phyloP scores from a whole-genome alignment of 2,113 vertebrate genomes.

The Crotalus horridus region DNA sequence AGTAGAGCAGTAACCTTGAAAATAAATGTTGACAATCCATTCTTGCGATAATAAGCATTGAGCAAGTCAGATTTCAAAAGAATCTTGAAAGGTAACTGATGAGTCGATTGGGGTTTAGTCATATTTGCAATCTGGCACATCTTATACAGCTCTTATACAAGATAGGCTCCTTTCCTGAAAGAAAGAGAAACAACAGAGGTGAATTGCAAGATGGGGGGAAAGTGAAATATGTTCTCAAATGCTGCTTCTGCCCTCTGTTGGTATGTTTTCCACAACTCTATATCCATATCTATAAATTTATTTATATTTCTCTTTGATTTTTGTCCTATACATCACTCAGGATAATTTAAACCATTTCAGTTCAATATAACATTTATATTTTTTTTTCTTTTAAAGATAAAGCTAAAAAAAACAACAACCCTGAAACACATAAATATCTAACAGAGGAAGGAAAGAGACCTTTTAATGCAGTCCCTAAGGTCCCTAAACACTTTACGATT shows the following conservation, averaged over 20 bases:
- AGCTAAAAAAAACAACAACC: not conserved
- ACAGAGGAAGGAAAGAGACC: not conserved
- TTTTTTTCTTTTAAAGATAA: not conserved
- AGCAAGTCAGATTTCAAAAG: not conserved
- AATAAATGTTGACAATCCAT: slow-evolving; percentile 4
- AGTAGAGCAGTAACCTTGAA: slow-evolving; percentile 7
- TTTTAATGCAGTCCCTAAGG: not conserved
- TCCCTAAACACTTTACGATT: not conserved
- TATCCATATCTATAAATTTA: not conserved
- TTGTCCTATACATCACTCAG: not conserved
- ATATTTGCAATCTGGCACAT: slow-evolving; percentile 14
- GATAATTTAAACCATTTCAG: not conserved
- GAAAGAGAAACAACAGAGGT: slow-evolving; percentile 19
- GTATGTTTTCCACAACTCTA: slow-evolving; percentile 54
- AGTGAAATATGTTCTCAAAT: slow-evolving; percentile 49
- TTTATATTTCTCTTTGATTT: not conserved
- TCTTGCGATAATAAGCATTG: slow-evolving; percentile 11
- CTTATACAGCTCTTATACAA: slow-evolving; percentile 17
- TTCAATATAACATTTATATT: not conserved
- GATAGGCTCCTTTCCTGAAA: slow-evolving; percentile 37
- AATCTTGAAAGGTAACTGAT: not conserved
- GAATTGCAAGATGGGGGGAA: slow-evolving; percentile 18
- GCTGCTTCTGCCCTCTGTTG: slow-evolving; percentile 70
- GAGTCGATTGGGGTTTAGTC: slow-evolving; percentile 9
- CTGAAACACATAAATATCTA: not conserved